These are phyloP conservation scores for Caerostris extrusa DNA, from an alignment of 1,140 invertebrate genomes.

Conservation along the genomic window DNA sequence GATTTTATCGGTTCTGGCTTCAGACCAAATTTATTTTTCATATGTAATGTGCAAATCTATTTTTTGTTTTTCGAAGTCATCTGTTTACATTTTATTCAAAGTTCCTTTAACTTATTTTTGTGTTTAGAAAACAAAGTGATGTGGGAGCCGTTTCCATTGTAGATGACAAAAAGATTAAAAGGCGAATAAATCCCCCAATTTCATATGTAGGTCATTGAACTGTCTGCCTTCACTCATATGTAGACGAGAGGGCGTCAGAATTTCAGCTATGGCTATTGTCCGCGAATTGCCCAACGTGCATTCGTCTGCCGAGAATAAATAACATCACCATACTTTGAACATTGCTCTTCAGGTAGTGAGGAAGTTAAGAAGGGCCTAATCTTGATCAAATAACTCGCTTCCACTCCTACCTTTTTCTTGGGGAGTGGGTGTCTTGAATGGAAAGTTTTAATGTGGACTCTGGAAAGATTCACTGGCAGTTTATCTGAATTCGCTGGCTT, in stretches of 20 bases:
- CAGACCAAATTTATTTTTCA: no score
- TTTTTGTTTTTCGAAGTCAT: no score
- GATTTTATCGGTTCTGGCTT: no score
- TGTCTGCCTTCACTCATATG: neutral
- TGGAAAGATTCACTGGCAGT: no score
- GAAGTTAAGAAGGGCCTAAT: neutral
- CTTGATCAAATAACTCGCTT: neutral
- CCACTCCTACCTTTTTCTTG: neutral
- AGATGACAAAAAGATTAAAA: neutral
- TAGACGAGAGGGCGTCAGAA: neutral
- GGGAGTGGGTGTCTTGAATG: neutral
- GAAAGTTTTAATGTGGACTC: neutral
- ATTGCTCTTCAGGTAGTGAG: neutral
- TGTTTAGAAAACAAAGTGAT: neutral
- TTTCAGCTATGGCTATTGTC: slow-evolving; percentile 18
- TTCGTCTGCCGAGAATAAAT: neutral
- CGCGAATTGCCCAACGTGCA: neutral
- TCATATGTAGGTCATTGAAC: slow-evolving; percentile 39
- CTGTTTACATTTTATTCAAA: no score
- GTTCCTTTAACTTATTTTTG: no score
- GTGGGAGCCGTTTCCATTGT: neutral
- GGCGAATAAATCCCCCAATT: neutral
- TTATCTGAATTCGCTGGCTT: no score
- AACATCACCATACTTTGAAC: neutral
- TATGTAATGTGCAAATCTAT: no score